Percentiles rank a stretch among this genome's conserved stretches.
Evolutionary conservation across 2,113 vertebrate species (phyloP).

Genomic region (Gopherus evgoodei): DNA sequence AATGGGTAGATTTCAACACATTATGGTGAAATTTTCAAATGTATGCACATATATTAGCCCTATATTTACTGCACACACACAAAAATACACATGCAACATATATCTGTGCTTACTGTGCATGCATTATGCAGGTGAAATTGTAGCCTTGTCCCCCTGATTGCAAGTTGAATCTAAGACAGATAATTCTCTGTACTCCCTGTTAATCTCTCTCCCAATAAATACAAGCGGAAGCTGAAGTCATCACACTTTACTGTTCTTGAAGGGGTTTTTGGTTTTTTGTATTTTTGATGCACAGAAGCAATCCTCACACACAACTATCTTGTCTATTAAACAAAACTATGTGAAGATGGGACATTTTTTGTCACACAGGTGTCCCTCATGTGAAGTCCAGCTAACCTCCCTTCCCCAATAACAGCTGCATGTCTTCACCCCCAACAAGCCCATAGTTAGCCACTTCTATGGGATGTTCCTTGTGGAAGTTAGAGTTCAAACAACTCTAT

Average conservation of each 20-base stretch:
- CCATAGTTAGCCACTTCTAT: neutral
- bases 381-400: neutral
- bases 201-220: neutral
- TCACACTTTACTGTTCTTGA: neutral
- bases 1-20: neutral
- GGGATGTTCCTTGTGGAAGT: neutral
- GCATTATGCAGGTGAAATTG: neutral
- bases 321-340: fast-evolving
- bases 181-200: no score
- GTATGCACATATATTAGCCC: neutral
- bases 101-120: neutral
- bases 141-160: neutral
- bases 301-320: neutral
- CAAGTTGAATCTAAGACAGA: neutral
- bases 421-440: neutral
- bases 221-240: neutral
- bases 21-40: neutral
- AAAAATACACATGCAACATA: no score
- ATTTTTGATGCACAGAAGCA: neutral
- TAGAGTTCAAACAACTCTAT: neutral
- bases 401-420: neutral
- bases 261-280: neutral
- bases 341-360: neutral
- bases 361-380: fast-evolving
- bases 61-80: neutral